Evolutionary conservation across 2,888 invertebrate species (phyloP).

Genomic region (Alviniconcha strummeri): DNA sequence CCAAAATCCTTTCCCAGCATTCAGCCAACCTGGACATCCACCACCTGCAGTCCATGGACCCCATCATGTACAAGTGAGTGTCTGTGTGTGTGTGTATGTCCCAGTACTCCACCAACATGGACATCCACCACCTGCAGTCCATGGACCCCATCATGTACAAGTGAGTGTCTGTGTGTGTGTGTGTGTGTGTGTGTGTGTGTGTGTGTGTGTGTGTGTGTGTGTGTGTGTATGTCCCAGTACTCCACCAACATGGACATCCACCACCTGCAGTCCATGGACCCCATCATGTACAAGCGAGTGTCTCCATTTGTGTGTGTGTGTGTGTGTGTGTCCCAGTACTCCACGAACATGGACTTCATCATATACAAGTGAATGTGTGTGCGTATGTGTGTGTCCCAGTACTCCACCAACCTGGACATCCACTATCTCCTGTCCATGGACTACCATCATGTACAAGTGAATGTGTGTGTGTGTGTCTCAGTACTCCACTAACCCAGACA

Average conservation of each 20-base stretch:
- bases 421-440: slow-evolving; percentile 96
- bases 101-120: slow-evolving; percentile 73
- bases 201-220: no score
- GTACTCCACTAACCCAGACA: slow-evolving; percentile 84
- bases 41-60: slow-evolving; percentile 94
- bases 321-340: no score
- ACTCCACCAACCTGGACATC: slow-evolving; percentile 79
- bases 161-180: slow-evolving; percentile 51
- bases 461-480: slow-evolving; percentile 49
- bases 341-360: slow-evolving; percentile 88
- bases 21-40: slow-evolving; percentile 90
- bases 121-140: slow-evolving; percentile 93
- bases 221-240: slow-evolving; percentile 49
- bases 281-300: slow-evolving; percentile 84
- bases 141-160: slow-evolving; percentile 92
- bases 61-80: slow-evolving; percentile 84
- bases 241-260: slow-evolving; percentile 90
- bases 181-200: no score
- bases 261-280: slow-evolving; percentile 94
- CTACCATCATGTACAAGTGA: slow-evolving; percentile 86
- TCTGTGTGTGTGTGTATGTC: no score
- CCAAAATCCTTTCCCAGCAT: slow-evolving; percentile 81
- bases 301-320: background rate
- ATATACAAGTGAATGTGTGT: slow-evolving; percentile 82
- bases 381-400: slow-evolving; percentile 62